Percentiles rank a stretch among this genome's conserved stretches.
phyloP scores from a whole-genome alignment of 2,888 invertebrate species.

The Microctonus aethiopoides region DNA sequence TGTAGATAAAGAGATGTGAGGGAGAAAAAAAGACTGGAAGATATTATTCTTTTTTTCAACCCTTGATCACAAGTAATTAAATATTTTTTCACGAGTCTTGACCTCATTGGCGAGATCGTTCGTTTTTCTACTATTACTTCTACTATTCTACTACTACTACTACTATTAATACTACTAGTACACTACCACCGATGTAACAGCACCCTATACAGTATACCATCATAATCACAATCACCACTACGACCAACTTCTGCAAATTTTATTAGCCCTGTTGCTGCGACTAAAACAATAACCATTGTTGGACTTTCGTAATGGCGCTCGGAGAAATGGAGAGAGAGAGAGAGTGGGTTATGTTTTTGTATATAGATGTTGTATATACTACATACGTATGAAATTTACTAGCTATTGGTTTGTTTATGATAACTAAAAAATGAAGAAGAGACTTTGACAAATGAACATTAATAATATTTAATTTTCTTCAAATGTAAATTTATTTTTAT shows the following conservation, averaged over 20 bases:
- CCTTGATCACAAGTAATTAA: conserved; percentile 15
- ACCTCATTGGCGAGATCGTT: conserved; percentile 1
- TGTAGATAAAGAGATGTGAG: neutral
- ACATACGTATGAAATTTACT: neutral
- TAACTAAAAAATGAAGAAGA: neutral
- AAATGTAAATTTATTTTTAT: neutral
- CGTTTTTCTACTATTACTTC: neutral
- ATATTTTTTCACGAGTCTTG: conserved; percentile 5
- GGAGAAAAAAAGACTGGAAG: neutral
- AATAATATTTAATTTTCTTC: neutral
- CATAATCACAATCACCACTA: conserved; percentile 33
- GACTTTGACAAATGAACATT: neutral
- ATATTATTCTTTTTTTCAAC: neutral
- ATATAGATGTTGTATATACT: neutral
- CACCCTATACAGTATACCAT: conserved; percentile 22
- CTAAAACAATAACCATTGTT: conserved; percentile 56
- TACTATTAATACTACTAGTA: neutral
- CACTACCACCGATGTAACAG: neutral
- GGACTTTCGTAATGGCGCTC: conserved; percentile 40
- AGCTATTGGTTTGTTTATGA: neutral
- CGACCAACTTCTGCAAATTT: conserved; percentile 40
- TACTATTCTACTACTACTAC: neutral
- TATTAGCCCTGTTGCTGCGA: conserved; percentile 47
- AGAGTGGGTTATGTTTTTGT: neutral
- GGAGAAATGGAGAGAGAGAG: too few species aligned